Conservation (phyloP, 2,888 invertebrate species). For the Diarsia brunnea region DNA sequence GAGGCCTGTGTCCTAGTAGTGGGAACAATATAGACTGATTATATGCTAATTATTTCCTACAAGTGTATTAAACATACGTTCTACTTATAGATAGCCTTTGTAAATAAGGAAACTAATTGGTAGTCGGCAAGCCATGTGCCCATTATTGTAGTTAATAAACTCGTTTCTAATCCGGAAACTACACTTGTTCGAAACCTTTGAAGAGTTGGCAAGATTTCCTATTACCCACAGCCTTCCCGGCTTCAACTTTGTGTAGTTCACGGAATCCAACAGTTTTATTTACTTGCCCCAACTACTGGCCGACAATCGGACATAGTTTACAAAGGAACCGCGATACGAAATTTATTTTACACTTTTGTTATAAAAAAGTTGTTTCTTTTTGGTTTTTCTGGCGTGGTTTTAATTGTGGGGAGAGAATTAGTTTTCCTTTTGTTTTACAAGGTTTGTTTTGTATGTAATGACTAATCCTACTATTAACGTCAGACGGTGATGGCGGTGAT, state of each 20-base stretch:
- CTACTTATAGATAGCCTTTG: conserved; percentile 34
- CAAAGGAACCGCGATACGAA: conserved; percentile 47
- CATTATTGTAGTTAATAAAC: conserved; percentile 72
- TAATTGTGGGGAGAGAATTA: not conserved
- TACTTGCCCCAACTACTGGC: conserved; percentile 68
- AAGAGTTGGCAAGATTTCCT: conserved; percentile 79
- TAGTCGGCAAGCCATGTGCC: conserved; percentile 50
- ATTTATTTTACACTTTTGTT: conserved; percentile 32
- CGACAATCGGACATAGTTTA: conserved; percentile 62
- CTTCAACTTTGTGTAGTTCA: conserved; percentile 72
- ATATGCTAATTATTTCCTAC: not conserved
- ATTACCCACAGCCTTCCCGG: conserved; percentile 70
- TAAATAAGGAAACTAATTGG: conserved; percentile 68
- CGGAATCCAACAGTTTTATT: conserved; percentile 75
- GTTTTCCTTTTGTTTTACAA: not conserved
- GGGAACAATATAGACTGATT: too few relatives aligned
- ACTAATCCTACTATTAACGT: not conserved
- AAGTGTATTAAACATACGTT: not conserved
- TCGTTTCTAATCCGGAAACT: conserved; percentile 72
- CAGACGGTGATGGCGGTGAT: too few relatives aligned
- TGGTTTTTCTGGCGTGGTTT: conserved; percentile 1
- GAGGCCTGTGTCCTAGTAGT: too few relatives aligned
- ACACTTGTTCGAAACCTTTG: conserved; percentile 77
- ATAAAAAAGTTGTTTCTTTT: not conserved
- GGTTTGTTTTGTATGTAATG: not conserved